Conservation (phyloP, 53 echinoderm and acorn worm genomes). For the Temnopleurus reevesii region DNA sequence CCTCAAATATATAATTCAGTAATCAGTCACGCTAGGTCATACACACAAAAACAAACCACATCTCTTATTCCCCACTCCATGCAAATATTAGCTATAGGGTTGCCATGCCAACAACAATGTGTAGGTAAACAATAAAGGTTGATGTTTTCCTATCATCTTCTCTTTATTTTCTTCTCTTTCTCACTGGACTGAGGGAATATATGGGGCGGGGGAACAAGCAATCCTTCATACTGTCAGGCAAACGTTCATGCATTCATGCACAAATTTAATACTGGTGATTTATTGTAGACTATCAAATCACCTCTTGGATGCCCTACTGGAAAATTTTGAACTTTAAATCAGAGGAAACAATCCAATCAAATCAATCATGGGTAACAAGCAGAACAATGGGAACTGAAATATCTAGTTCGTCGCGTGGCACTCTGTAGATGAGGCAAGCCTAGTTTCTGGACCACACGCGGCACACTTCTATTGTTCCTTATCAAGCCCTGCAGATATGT, state of each 20-base stretch:
- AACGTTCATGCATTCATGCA: slow-evolving; percentile 26
- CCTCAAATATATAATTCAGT: background rate
- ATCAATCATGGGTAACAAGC: background rate
- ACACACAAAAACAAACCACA: background rate
- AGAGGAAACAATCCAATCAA: background rate
- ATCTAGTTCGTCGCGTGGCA: background rate
- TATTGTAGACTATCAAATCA: background rate
- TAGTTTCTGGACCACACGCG: background rate
- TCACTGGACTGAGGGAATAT: background rate
- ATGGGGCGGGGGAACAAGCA: background rate
- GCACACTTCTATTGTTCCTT: background rate
- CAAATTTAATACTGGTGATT: slow-evolving; percentile 16
- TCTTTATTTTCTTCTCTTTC: background rate
- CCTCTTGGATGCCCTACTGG: background rate
- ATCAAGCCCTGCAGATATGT: background rate
- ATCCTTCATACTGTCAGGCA: background rate
- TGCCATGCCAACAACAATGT: slow-evolving; percentile 43
- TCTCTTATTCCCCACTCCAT: background rate
- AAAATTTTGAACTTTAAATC: background rate
- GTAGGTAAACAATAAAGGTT: slow-evolving; percentile 3
- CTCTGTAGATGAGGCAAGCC: background rate
- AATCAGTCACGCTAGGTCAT: slow-evolving; percentile 7
- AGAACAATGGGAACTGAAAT: background rate
- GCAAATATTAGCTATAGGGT: slow-evolving; percentile 39
- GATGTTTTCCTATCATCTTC: background rate